Percentiles rank a stretch among this genome's conserved stretches.
phyloP scores from a whole-genome alignment of 1,140 invertebrate genomes.

The Holotrichia oblita region DNA sequence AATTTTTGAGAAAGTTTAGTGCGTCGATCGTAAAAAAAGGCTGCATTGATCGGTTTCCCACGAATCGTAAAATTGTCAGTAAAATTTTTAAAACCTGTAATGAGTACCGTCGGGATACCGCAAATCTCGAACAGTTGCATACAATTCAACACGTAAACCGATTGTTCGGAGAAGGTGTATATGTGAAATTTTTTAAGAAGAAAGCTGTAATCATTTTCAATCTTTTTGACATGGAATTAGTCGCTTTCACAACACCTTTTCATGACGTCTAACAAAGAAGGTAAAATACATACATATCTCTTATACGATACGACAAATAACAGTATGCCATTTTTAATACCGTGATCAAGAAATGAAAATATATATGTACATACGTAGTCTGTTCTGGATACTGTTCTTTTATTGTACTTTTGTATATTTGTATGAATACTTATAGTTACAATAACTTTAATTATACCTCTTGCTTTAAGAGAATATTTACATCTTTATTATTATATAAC shows the following conservation, averaged over 20 bases:
- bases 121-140: constrained; percentile 1
- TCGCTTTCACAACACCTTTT: constrained; percentile 7
- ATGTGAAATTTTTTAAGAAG: neutral
- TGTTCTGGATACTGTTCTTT: neutral
- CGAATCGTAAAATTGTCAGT: neutral
- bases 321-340: neutral
- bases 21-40: neutral
- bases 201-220: constrained; percentile 13
- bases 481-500: neutral
- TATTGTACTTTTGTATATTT: neutral
- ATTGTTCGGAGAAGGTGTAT: neutral
- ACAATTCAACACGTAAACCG: neutral
- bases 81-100: constrained; percentile 6
- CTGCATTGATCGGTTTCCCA: neutral
- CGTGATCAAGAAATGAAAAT: neutral
- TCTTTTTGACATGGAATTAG: neutral
- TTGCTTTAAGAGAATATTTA: neutral
- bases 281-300: neutral
- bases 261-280: neutral
- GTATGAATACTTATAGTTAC: neutral
- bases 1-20: neutral
- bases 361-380: neutral
- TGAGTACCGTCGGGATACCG: neutral
- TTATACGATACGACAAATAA: constrained; percentile 4
- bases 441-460: neutral